Base-by-base conservation (phyloP, 2,797 vertebrate genomes). In the Halcyon leucocephala region DNA sequence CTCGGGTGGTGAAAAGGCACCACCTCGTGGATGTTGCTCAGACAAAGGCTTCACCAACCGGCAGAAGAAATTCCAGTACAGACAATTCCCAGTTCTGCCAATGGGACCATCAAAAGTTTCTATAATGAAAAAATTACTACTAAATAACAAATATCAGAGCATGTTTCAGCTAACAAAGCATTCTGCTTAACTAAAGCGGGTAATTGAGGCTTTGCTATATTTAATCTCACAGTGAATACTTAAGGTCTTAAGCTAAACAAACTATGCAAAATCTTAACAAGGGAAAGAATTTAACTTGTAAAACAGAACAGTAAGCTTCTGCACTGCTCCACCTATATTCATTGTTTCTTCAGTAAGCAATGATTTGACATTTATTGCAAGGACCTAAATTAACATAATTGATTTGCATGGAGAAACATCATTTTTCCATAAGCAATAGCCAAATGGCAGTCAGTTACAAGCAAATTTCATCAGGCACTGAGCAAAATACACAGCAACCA, bases 11-110 rank as follows among this genome's bases (percentile, higher is more conserved):
- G 96, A 96, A 91, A 96, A 96, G 42, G 95, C 86, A 81, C 97
- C 98, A 97, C 83, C 97, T 97, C 82, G 94, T 96, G 97, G 97
- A 71, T 41, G 49, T 9, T 28, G 22, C 19, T 67, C 64, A 24
- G 25, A 81, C 33, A 70, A 72, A 72, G 26, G 17, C 39, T 70
- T 54, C 48, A 82, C 22, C 25, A 44, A 55, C 13, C 5, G 11
- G 29, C 25, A 86, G 57, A 28, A 87, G 85, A 35, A 26, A 70
- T 4, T 61, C 12, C 37, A 62, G 20, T 28, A 42, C 3, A 82
- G 25, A 16, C 65, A 70, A 49, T 49, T 46, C 57, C 44, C 9
- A 46, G n/a, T 37, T 71, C 37, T 33, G 15, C 35, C 46, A 83
- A 37, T 6, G 8, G 33, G 20, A 82, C 28, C 39, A 92, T n/a